These are phyloP conservation scores for Sylvia borin DNA, from an alignment of 2,797 vertebrate species.

Conservation along the genomic window DNA sequence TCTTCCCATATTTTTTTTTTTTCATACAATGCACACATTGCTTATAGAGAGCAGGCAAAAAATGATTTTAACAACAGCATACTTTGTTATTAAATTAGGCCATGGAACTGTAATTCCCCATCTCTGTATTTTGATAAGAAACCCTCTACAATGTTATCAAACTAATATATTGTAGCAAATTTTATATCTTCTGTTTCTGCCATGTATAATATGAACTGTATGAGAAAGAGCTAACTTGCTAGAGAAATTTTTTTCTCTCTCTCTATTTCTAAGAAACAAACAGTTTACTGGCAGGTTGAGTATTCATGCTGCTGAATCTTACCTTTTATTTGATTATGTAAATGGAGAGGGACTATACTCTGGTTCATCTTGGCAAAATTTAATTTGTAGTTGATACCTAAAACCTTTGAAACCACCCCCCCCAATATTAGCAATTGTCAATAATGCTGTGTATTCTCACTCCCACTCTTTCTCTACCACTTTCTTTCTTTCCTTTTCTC, in stretches of 20 bases:
- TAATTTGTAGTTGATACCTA: conserved; percentile 49
- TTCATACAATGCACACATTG: background rate
- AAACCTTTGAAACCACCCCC: background rate
- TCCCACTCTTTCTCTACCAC: background rate
- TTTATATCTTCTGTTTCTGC: conserved; percentile 41
- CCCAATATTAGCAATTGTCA: background rate
- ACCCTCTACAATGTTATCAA: conserved; percentile 66
- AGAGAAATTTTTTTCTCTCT: background rate
- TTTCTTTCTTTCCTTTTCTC: background rate
- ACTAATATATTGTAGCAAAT: conserved; percentile 52
- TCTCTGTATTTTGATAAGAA: conserved; percentile 62
- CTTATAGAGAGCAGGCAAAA: background rate
- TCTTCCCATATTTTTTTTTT: conserved; percentile 34
- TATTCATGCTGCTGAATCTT: conserved; percentile 40
- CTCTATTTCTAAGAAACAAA: conserved; percentile 58
- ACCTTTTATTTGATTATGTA: conserved; percentile 66
- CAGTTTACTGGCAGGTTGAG: conserved; percentile 23
- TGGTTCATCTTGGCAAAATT: conserved; percentile 39
- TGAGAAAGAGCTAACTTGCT: conserved; percentile 40
- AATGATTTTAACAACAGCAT: conserved; percentile 28
- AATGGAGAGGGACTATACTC: conserved; percentile 27
- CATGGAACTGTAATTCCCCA: conserved; percentile 26
- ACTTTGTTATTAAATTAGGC: conserved; percentile 57
- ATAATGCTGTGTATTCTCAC: background rate
- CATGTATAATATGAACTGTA: conserved; percentile 33